Conservation (phyloP, 1,140 invertebrate genomes). For the Sipha flava region DNA sequence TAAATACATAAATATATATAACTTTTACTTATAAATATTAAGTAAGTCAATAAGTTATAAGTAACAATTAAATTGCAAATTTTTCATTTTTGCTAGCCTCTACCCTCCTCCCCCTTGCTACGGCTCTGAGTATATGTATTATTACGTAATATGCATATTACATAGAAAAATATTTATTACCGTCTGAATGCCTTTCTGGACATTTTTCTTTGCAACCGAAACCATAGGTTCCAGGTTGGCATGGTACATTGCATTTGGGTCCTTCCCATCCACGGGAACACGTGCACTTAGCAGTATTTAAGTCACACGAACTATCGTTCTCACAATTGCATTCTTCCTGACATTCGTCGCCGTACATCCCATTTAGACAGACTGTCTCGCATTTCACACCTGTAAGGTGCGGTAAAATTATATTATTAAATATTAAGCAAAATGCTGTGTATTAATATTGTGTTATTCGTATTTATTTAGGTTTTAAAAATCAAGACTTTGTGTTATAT, state of each 20-base stretch:
- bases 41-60: no score
- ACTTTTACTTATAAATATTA: no score
- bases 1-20: no score
- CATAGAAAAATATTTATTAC: no score
- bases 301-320: conserved; percentile 80
- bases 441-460: no score
- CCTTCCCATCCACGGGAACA: conserved; percentile 81
- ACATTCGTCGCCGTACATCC: conserved; percentile 71
- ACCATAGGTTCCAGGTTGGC: conserved; percentile 69
- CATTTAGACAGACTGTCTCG: conserved; percentile 69
- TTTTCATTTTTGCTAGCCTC: no score
- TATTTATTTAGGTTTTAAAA: no score
- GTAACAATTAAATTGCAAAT: no score
- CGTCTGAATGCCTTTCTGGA: conserved; percentile 42
- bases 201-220: conserved; percentile 71
- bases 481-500: no score
- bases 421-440: background rate
- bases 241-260: conserved; percentile 61
- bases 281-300: conserved; percentile 64
- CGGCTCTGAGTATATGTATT: no score
- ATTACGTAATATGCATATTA: no score
- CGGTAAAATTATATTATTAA: background rate
- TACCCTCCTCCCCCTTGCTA: no score
- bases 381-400: conserved; percentile 60
- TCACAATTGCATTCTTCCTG: conserved; percentile 67